Conservation (phyloP, 2,113 vertebrate genomes). For the Mirza zaza region DNA sequence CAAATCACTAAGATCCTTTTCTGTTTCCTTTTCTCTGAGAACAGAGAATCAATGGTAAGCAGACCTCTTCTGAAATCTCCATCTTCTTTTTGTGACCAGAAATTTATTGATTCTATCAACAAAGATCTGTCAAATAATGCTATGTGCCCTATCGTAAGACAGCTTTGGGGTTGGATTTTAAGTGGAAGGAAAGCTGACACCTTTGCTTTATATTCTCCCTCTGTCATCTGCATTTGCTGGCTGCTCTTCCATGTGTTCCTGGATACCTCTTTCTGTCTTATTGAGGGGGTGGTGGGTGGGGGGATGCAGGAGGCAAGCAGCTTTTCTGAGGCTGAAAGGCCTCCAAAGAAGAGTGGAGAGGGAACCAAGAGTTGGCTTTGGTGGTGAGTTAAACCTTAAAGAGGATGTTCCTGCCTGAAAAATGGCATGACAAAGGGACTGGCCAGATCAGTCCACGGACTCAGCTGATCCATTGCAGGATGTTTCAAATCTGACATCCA, state of each 20-base stretch:
- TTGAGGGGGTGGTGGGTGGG: not conserved
- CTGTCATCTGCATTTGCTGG: not conserved
- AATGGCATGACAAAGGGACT: not conserved
- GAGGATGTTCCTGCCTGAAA: not conserved
- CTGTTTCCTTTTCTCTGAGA: conserved; percentile 20
- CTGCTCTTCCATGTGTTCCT: not conserved
- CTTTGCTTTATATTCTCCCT: not conserved
- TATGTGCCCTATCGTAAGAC: not conserved
- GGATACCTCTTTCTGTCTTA: not conserved
- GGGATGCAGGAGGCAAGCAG: not conserved
- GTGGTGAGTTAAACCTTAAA: not conserved
- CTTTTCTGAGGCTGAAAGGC: not conserved
- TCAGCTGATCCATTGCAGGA: not conserved
- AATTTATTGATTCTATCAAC: not conserved
- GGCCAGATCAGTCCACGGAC: too few species aligned
- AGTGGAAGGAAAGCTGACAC: not conserved
- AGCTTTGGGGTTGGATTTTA: not conserved
- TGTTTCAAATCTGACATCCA: not conserved
- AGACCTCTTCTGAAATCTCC: conserved; percentile 1
- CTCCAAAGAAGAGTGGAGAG: not conserved
- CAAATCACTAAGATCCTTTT: not conserved
- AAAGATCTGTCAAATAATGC: not conserved
- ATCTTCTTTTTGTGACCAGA: not conserved
- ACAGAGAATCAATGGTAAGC: conserved; percentile 21
- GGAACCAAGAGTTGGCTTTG: not conserved